Percentiles rank a stretch among this genome's conserved stretches.
phyloP scores from a whole-genome alignment of 2,113 vertebrate genomes.

The Chitala chitala region DNA sequence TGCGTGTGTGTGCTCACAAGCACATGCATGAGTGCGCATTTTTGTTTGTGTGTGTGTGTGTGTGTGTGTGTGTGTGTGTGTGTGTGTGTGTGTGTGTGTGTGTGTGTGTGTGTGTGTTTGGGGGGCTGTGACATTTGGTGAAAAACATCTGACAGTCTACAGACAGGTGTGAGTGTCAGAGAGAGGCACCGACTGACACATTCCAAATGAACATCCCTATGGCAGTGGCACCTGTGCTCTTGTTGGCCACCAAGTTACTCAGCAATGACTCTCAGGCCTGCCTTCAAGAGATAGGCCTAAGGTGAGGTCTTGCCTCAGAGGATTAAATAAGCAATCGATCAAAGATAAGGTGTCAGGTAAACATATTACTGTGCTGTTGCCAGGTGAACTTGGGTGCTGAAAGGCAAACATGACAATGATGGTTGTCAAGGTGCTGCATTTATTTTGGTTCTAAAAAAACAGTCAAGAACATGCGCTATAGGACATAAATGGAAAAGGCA shows the following conservation, averaged over 20 bases:
- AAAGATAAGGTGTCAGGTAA: neutral
- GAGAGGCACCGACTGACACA: neutral
- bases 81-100: too few species aligned
- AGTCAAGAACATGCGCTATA: too few species aligned
- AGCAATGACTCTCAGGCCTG: neutral
- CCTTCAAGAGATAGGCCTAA: neutral
- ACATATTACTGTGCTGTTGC: neutral
- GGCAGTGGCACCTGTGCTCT: neutral
- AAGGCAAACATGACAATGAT: neutral
- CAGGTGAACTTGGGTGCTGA: neutral
- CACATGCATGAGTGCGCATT: too few species aligned
- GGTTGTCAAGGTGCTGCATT: too few species aligned
- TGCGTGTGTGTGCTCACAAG: too few species aligned
- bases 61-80: too few species aligned
- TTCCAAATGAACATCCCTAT: neutral
- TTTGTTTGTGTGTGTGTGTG: too few species aligned
- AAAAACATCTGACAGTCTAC: neutral
- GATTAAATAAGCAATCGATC: neutral
- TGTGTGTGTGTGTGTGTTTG: neutral
- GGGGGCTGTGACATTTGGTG: neutral
- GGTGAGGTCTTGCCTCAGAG: neutral
- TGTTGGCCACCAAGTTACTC: neutral
- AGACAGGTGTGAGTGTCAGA: too few species aligned
- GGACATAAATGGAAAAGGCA: too few species aligned
- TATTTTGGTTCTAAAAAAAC: too few species aligned